Conservation (phyloP, 2,797 vertebrate genomes). For the Micropoecilia bifurca region DNA sequence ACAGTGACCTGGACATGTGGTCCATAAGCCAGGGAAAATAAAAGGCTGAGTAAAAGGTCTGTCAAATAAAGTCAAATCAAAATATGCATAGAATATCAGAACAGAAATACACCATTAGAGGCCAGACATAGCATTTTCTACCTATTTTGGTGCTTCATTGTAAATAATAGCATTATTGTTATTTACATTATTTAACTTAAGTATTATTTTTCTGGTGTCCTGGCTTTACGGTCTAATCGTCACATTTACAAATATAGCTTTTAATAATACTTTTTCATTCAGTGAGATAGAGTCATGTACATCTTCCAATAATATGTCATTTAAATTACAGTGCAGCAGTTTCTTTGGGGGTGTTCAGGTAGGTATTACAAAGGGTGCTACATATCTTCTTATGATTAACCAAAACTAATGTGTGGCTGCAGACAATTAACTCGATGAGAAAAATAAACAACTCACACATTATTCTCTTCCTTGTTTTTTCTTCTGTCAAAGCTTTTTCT, state of each 20-base stretch:
- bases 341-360: constrained; percentile 98
- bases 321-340: constrained; percentile 94
- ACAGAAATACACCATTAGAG: not conserved
- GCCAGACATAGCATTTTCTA: not conserved
- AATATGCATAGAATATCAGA: not conserved
- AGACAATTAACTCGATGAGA: constrained; percentile 4
- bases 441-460: constrained; percentile 12
- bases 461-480: constrained; percentile 3
- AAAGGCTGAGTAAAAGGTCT: constrained; percentile 35
- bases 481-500: not conserved
- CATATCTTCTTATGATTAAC: constrained; percentile 47
- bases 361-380: constrained; percentile 72
- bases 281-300: constrained; percentile 4
- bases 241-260: not conserved
- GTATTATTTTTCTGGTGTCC: not conserved
- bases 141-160: not conserved
- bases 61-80: constrained; percentile 15
- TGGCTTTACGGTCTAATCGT: not conserved
- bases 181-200: not conserved
- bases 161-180: not conserved
- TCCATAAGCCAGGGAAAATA: constrained; percentile 16
- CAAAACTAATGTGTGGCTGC: constrained; percentile 48
- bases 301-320: constrained; percentile 57
- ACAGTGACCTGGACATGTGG: constrained; percentile 38
- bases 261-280: not conserved